Conservation (phyloP, 2,888 invertebrate genomes). For the Leptothorax acervorum region DNA sequence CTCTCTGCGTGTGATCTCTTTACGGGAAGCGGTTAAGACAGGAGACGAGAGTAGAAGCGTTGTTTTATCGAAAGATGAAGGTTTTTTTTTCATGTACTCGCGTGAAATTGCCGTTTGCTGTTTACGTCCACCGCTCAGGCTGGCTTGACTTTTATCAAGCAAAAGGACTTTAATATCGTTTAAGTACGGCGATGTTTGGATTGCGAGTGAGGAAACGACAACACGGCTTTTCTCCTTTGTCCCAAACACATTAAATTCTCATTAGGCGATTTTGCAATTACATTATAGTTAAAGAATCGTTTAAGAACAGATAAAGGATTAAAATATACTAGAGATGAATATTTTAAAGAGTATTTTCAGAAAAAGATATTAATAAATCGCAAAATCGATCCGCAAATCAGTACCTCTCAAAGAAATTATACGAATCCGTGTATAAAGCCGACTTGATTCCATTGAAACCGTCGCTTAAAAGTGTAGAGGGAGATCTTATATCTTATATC, state of each 20-base stretch:
- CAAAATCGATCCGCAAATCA: background rate
- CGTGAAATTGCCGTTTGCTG: conserved; percentile 36
- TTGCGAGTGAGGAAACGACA: conserved; percentile 36
- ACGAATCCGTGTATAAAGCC: background rate
- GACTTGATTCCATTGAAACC: background rate
- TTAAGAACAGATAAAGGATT: background rate
- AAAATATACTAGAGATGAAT: background rate
- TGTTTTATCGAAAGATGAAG: conserved; percentile 50
- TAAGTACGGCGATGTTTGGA: conserved; percentile 26
- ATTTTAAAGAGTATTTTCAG: conserved; percentile 7
- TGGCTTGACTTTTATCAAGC: conserved; percentile 44
- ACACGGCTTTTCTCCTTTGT: conserved; percentile 4
- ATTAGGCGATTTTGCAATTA: conserved; percentile 40
- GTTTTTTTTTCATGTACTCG: conserved; percentile 34
- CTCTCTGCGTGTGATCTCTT: conserved; percentile 16
- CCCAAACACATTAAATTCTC: conserved; percentile 48
- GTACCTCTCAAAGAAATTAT: background rate
- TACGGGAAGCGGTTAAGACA: conserved; percentile 8
- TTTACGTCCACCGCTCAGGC: background rate
- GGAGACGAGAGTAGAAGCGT: conserved; percentile 36
- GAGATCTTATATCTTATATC: background rate
- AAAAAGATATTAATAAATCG: background rate
- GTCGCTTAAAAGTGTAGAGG: background rate
- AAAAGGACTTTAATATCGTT: conserved; percentile 45
- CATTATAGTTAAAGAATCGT: conserved; percentile 21